Evolutionary conservation across 2,113 vertebrate genomes (phyloP).

Genomic region (Plecturocebus donacophilus): DNA sequence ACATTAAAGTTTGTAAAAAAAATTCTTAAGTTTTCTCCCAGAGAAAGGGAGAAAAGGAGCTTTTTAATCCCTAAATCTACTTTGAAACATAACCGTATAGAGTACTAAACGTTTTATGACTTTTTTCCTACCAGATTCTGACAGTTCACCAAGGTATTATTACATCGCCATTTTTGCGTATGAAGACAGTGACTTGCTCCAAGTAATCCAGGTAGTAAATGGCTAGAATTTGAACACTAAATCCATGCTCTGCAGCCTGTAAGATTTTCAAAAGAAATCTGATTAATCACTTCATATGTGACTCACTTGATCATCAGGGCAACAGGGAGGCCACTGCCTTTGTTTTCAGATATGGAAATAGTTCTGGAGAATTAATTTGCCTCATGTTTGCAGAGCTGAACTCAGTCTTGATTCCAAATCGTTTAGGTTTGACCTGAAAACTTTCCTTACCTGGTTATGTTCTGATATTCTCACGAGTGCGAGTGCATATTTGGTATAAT

Average conservation of each 20-base stretch:
- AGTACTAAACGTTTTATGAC: neutral
- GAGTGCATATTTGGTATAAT: neutral
- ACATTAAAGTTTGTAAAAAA: constrained; percentile 68
- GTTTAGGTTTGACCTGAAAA: constrained; percentile 32
- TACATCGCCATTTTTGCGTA: neutral
- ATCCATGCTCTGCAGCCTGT: neutral
- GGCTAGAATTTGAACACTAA: neutral
- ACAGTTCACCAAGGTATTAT: neutral
- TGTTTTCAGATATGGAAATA: neutral
- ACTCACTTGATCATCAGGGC: neutral
- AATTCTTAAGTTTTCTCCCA: constrained; percentile 35
- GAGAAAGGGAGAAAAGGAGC: neutral
- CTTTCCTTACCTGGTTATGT: neutral
- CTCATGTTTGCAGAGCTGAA: neutral
- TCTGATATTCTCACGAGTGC: neutral
- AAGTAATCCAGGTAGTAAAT: neutral
- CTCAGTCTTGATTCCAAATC: neutral
- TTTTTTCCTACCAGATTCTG: neutral
- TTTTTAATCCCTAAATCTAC: constrained; percentile 23
- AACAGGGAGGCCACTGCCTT: neutral
- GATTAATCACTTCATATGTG: neutral
- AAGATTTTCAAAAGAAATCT: neutral
- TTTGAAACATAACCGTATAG: neutral
- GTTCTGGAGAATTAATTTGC: constrained; percentile 4
- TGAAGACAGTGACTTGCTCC: neutral